These are phyloP conservation scores for Drosophila meridiana DNA, from an alignment of 2,888 invertebrate genomes.

Conservation along the genomic window DNA sequence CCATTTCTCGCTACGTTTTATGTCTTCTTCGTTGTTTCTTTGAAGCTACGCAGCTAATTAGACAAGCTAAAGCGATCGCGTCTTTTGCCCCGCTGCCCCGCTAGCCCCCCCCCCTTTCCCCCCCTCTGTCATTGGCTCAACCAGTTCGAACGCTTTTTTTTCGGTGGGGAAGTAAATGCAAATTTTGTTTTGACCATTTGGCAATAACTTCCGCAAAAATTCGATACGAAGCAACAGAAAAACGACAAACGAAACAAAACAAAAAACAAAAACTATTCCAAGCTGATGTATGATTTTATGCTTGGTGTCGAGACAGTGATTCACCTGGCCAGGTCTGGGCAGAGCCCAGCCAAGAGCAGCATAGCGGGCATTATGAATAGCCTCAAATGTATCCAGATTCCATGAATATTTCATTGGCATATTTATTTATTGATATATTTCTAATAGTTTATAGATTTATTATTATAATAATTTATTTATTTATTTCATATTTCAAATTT, in stretches of 20 bases:
- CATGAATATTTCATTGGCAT: not conserved
- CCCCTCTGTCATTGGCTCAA: not conserved
- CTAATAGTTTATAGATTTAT: no score
- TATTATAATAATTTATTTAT: no score
- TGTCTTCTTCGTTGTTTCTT: conserved; percentile 4
- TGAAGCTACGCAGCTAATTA: conserved; percentile 40
- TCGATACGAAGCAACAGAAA: conserved; percentile 14
- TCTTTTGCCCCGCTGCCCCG: not conserved
- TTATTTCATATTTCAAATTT: no score
- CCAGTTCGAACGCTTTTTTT: conserved; percentile 36
- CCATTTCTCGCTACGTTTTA: conserved; percentile 40
- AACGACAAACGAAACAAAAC: conserved; percentile 9
- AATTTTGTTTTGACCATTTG: conserved; percentile 61
- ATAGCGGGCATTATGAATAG: not conserved
- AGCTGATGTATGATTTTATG: conserved; percentile 29
- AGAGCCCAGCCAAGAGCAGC: not conserved
- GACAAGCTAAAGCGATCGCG: not conserved
- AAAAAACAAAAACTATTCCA: conserved; percentile 4
- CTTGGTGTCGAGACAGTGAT: conserved; percentile 19
- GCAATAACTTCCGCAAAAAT: conserved; percentile 52
- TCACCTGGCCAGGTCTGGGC: conserved; percentile 8
- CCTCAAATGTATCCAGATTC: not conserved
- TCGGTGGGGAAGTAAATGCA: conserved; percentile 76
- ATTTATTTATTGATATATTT: not conserved
- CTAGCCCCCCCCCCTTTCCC: not conserved